Base-by-base conservation (phyloP, 2,888 invertebrate genomes). In the Melieria picta region DNA sequence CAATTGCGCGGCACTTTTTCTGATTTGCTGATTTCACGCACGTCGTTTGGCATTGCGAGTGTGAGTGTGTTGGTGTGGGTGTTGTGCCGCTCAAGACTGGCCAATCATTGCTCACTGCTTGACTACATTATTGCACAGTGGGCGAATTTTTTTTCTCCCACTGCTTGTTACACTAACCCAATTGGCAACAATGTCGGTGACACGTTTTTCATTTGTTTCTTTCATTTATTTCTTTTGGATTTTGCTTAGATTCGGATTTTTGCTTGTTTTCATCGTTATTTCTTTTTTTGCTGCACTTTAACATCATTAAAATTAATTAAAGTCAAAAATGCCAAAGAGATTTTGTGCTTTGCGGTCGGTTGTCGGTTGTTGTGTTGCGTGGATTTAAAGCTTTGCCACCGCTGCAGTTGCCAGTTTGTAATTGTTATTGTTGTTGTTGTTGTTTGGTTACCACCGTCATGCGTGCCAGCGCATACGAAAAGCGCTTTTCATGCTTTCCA, bases 291-390 rank as follows among this genome's bases (percentile, higher is more conserved):
- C 63, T 73, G 77, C 75, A 77, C 74, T 80, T 83, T 79, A 74
- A 77, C 76, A 77, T 80, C 79, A 83, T 83, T 82, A 82, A 83
- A 83, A 83, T 81, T 83, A 83, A 83, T 83, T 82, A 80, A 79
- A 80, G 80, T 80, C 78, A 79, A 78, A 78, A 79, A 80, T 80
- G 78, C 74, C 77, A 78, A 70, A 80, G 67, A 65, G 73, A 74
- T 75, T 76, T 72, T 67, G 30, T n/a, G 69, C 65, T 72, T 65
- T 74, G 74, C 63, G 74, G 74, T 48, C 72, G 65, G 16, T 71
- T 30, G 30, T 30, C 3, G 30, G 30, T 45, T 67, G n/a, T 11
- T 10, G 57, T 30, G 63, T 61, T 60, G 5, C 10, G 30, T 61
- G 62, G 60, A 7, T 52, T 60, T 57, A 5, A 65, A 5, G 50